These are phyloP conservation scores for Sebastes nivosus DNA, from an alignment of 2,797 vertebrate genomes.

Conservation along the genomic window DNA sequence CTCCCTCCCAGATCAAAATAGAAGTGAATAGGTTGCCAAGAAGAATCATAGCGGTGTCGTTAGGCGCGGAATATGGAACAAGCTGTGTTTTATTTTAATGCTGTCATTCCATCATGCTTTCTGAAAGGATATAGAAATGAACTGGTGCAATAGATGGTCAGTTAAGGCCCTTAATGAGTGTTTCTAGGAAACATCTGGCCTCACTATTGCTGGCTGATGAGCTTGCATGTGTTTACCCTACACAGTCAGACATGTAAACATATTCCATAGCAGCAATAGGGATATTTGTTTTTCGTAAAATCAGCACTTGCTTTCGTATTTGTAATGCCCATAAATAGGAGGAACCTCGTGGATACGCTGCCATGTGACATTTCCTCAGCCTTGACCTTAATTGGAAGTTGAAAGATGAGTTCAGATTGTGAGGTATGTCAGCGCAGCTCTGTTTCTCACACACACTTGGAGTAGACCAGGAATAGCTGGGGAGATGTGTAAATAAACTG, in stretches of 20 bases:
- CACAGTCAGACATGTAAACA: slow-evolving; percentile 38
- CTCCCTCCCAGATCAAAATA: slow-evolving; percentile 26
- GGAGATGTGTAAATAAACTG: slow-evolving; percentile 3
- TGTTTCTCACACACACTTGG: slow-evolving; percentile 38
- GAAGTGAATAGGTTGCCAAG: neutral
- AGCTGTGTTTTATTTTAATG: neutral
- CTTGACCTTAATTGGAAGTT: slow-evolving; percentile 77
- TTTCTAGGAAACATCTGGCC: slow-evolving; percentile 1
- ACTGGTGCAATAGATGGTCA: neutral
- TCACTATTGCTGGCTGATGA: neutral
- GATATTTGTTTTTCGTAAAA: slow-evolving; percentile 31
- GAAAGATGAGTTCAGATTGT: slow-evolving; percentile 47
- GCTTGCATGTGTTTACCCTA: slow-evolving; percentile 22
- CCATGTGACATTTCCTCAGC: slow-evolving; percentile 41
- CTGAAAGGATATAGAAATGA: neutral
- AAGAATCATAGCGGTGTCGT: neutral
- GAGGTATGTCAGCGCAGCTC: slow-evolving; percentile 46
- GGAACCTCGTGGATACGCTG: slow-evolving; percentile 26
- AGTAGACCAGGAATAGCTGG: slow-evolving; percentile 26
- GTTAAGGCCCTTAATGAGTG: neutral
- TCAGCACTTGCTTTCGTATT: slow-evolving; percentile 35
- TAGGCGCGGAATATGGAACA: neutral
- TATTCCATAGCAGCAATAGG: neutral
- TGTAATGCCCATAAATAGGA: slow-evolving; percentile 40
- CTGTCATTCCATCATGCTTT: neutral